Percentiles rank a stretch among this genome's conserved stretches.
These are phyloP conservation scores for Lota lota DNA, from an alignment of 2,113 vertebrate genomes.

Conservation along the genomic window DNA sequence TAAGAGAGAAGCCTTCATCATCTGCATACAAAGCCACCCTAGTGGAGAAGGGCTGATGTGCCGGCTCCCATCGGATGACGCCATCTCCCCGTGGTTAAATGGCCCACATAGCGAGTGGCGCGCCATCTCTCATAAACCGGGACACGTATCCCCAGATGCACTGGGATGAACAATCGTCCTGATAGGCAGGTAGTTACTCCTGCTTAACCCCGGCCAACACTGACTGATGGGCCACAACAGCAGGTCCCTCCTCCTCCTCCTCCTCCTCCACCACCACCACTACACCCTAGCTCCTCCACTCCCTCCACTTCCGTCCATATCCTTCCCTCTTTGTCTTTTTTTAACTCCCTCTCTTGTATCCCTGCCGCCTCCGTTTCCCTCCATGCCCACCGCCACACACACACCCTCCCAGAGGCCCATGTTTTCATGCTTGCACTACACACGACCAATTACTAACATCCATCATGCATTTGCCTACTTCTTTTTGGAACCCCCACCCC, in stretches of 20 bases:
- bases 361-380: neutral
- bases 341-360: slow-evolving; percentile 28
- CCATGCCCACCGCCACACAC: neutral
- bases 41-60: slow-evolving; percentile 15
- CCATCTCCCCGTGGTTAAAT: slow-evolving; percentile 57
- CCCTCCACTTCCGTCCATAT: neutral
- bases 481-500: slow-evolving; percentile 44
- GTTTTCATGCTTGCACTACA: slow-evolving; percentile 68
- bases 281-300: slow-evolving; percentile 1
- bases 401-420: slow-evolving; percentile 53
- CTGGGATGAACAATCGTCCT: slow-evolving; percentile 69
- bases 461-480: slow-evolving; percentile 67
- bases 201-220: slow-evolving; percentile 66
- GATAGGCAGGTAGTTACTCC: slow-evolving; percentile 75
- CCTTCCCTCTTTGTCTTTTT: neutral
- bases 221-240: slow-evolving; percentile 63
- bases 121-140: slow-evolving; percentile 62
- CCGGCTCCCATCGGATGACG: slow-evolving; percentile 13
- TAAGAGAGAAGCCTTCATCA: slow-evolving; percentile 18
- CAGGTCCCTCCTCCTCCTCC: slow-evolving; percentile 14
- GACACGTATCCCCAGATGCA: slow-evolving; percentile 61
- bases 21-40: slow-evolving; percentile 36
- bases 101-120: slow-evolving; percentile 49
- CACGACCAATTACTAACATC: slow-evolving; percentile 67
- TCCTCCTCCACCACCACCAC: neutral